Base-by-base conservation (phyloP, 1,140 invertebrate genomes). In the Aphis craccivora region DNA sequence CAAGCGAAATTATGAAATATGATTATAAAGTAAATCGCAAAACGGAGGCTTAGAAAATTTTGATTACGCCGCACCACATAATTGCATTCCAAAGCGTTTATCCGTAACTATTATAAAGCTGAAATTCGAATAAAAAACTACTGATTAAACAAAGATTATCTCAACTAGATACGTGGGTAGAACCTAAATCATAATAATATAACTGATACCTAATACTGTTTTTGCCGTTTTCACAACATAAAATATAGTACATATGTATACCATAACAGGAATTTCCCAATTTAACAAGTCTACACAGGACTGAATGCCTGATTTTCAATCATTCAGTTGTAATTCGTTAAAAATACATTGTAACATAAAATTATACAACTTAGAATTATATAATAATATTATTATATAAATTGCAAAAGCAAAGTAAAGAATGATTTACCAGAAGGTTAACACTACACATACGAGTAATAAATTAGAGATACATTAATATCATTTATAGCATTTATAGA, bases 41-140 rank as follows among this genome's bases (percentile, higher is more conserved):
- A 76, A n/a, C 30, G 30, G 60, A 11, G 60, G n/a, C n/a, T 76
- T 14, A 76, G 30, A n/a, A 76, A 76, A 76, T 76, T 76, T 76
- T 76, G 60, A 76, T 76, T 76, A 76, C 60, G 60, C 4, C 14
- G n/a, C 60, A 18, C 30, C 48, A 51, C 48, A 51, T 51, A 67
- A n/a, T 76, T n/a, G 60, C 60, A 76, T 76, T 76, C 60, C 60
- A 76, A 76, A 76, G n/a, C 60, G 60, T 76, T 76, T 76, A 67
- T n/a, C n/a, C 60, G 60, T 67, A n/a, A 30, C 5, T 35, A 76
- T n/a, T 18, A n/a, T n/a, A 6, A 76, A 76, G 14, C 30, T 76
- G n/a, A 76, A 76, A 76, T 76, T 6, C n/a, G 60, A 76, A 76
- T 76, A 76, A 76, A 67, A 76, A 76, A 76, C n/a, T 76, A 76